A percentile compares a stretch with the other conserved stretches of the same genome.
phyloP scores from a whole-genome alignment of 2,888 invertebrate genomes.

The Galerucella nymphaeae region DNA sequence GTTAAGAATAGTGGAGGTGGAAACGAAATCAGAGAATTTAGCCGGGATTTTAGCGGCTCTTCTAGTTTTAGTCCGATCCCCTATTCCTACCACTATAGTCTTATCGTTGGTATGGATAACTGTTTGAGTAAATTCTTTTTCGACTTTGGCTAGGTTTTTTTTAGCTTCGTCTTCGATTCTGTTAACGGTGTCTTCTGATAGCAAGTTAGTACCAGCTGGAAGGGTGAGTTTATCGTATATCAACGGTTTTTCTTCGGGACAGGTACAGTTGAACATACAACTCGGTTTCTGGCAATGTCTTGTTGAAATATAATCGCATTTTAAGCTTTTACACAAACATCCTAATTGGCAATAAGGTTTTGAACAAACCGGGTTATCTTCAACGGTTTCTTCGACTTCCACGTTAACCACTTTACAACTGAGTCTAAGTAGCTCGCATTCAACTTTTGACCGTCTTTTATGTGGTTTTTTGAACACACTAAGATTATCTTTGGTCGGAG shows the following conservation, averaged over 20 bases:
- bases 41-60: slow-evolving; percentile 72
- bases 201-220: slow-evolving; percentile 55
- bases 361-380: slow-evolving; percentile 62
- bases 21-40: slow-evolving; percentile 71
- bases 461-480: slow-evolving; percentile 39
- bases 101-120: slow-evolving; percentile 74
- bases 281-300: slow-evolving; percentile 73
- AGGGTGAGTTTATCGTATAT: slow-evolving; percentile 51
- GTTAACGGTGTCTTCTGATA: slow-evolving; percentile 58
- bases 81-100: slow-evolving; percentile 72
- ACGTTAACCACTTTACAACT: slow-evolving; percentile 75
- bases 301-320: slow-evolving; percentile 60
- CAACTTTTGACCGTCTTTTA: slow-evolving; percentile 49
- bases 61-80: slow-evolving; percentile 66
- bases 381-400: slow-evolving; percentile 56
- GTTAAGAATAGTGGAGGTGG: slow-evolving; percentile 47
- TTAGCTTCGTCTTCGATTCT: slow-evolving; percentile 67
- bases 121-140: slow-evolving; percentile 79
- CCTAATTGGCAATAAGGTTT: slow-evolving; percentile 73
- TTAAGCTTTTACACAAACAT: slow-evolving; percentile 74
- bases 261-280: slow-evolving; percentile 72
- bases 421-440: slow-evolving; percentile 70
- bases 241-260: slow-evolving; percentile 53
- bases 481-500: slow-evolving; percentile 35
- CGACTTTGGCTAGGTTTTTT: slow-evolving; percentile 72